Evolutionary conservation across 1,140 invertebrate genomes (phyloP).

Genomic region (Macrocentrus cingulum): DNA sequence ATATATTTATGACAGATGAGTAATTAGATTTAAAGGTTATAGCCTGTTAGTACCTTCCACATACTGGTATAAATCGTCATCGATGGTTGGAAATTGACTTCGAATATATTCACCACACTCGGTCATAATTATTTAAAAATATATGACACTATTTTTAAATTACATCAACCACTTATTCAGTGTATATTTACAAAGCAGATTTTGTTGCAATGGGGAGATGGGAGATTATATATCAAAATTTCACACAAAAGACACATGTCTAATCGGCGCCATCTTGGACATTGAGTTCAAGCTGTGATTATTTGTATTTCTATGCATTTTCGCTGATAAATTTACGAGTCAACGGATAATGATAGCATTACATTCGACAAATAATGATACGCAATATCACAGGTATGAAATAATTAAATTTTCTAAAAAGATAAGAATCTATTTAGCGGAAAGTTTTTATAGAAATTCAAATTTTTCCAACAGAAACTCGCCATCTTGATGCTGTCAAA

Average conservation of each 20-base stretch:
- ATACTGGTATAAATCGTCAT: conserved; percentile 86
- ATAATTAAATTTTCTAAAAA: not conserved
- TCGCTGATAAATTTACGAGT: conserved; percentile 1
- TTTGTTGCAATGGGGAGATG: not conserved
- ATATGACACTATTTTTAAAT: conserved; percentile 22
- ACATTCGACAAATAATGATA: not conserved
- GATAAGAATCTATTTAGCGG: not conserved
- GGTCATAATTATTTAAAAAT: conserved; percentile 61
- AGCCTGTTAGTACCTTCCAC: conserved; percentile 68
- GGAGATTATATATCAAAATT: conserved; percentile 1
- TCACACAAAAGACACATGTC: conserved; percentile 36
- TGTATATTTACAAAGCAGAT: conserved; percentile 7
- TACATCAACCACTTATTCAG: not conserved
- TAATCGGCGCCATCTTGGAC: conserved; percentile 40
- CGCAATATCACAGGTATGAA: too few species aligned
- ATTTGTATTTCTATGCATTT: not conserved
- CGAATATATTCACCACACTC: conserved; percentile 73
- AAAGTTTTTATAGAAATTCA: not conserved
- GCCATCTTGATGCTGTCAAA: conserved; percentile 27
- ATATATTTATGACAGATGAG: too few species aligned
- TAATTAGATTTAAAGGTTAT: conserved; percentile 23
- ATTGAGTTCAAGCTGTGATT: not conserved
- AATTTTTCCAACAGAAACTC: conserved; percentile 12
- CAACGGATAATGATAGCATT: conserved; percentile 3
- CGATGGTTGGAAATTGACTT: conserved; percentile 82